These are phyloP conservation scores for Notothenia coriiceps DNA, from an alignment of 2,113 vertebrate genomes.

Conservation along the genomic window DNA sequence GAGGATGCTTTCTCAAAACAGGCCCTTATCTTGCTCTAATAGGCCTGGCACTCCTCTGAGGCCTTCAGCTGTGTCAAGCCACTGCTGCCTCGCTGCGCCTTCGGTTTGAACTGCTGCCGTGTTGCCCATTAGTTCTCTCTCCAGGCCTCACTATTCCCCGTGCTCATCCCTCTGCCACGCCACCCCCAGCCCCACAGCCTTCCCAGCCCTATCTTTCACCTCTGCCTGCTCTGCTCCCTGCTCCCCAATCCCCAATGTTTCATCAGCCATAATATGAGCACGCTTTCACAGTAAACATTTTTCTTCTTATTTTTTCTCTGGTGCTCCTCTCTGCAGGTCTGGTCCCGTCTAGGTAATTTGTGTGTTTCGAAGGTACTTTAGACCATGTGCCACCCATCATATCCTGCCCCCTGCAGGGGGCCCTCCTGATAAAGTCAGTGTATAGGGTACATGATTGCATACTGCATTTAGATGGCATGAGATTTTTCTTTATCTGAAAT, in stretches of 20 bases:
- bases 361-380: conserved; percentile 62
- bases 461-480: conserved; percentile 20
- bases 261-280: conserved; percentile 82
- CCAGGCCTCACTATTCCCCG: conserved; percentile 78
- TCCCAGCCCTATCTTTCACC: conserved; percentile 70
- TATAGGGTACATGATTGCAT: conserved; percentile 13
- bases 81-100: conserved; percentile 81
- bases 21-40: conserved; percentile 87
- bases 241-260: conserved; percentile 65
- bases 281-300: conserved; percentile 91
- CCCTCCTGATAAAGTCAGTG: conserved; percentile 26
- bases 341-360: conserved; percentile 54
- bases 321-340: conserved; percentile 45
- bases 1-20: conserved; percentile 83
- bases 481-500: conserved; percentile 19
- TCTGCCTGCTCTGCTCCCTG: conserved; percentile 58
- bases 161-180: conserved; percentile 72
- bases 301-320: conserved; percentile 86
- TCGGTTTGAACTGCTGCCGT: conserved; percentile 81
- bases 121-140: conserved; percentile 85
- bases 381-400: conserved; percentile 50
- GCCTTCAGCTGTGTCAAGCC: conserved; percentile 85
- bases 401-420: conserved; percentile 29
- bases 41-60: conserved; percentile 84
- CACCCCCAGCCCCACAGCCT: conserved; percentile 50